A percentile compares a stretch with the other conserved stretches of the same genome.
Evolutionary conservation across 53 echinoderm and acorn worm species (phyloP).

Genomic region (Holothuria scabra): DNA sequence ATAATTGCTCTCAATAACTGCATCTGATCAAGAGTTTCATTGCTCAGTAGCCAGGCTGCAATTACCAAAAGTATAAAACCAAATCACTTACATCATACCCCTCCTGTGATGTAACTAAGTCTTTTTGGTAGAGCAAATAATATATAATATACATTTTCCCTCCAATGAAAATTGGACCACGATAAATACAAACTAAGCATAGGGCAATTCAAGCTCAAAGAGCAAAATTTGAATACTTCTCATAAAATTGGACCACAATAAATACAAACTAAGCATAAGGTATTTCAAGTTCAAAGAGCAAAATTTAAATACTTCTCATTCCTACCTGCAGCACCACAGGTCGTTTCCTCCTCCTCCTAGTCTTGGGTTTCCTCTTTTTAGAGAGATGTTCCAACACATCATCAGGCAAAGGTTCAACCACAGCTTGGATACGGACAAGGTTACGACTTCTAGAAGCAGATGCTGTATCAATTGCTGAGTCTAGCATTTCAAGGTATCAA

Average conservation of each 20-base stretch:
- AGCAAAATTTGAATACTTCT: not conserved
- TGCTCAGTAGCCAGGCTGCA: too few species aligned
- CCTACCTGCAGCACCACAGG: not conserved
- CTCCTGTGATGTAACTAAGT: too few species aligned
- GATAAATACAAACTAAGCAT: not conserved
- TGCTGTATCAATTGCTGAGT: slow-evolving; percentile 56
- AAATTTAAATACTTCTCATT: not conserved
- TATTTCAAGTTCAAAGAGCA: not conserved
- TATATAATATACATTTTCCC: not conserved
- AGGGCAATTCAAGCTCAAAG: not conserved
- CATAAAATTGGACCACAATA: not conserved
- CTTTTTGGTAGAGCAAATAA: too few species aligned
- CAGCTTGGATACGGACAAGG: slow-evolving; percentile 66
- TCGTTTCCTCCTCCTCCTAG: slow-evolving; percentile 2
- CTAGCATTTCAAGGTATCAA: slow-evolving; percentile 37
- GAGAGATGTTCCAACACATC: slow-evolving; percentile 40
- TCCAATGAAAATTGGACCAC: not conserved
- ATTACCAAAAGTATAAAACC: too few species aligned
- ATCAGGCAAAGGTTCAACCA: slow-evolving; percentile 83
- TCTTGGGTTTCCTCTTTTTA: not conserved
- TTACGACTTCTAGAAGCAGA: slow-evolving; percentile 53
- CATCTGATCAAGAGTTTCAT: too few species aligned
- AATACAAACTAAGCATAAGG: not conserved
- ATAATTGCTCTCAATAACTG: too few species aligned
- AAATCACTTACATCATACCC: too few species aligned